Evolutionary conservation across 2,797 vertebrate genomes (phyloP).

Genomic region (Masticophis lateralis): DNA sequence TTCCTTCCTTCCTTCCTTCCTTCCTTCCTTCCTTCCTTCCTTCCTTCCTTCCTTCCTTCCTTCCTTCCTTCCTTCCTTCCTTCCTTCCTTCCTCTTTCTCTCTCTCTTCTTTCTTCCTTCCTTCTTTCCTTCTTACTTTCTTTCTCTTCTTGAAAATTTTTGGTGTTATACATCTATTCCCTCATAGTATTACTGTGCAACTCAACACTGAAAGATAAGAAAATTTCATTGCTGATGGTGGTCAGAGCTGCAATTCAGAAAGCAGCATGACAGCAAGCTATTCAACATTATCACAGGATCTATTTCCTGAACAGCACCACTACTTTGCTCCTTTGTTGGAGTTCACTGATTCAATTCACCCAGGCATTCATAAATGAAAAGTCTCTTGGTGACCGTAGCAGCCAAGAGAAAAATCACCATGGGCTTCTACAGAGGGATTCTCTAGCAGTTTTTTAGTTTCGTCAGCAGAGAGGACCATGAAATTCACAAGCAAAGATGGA

Average conservation of each 20-base stretch:
- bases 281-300: neutral
- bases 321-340: neutral
- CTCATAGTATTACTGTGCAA: neutral
- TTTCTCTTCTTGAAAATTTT: neutral
- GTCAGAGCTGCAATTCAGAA: constrained; percentile 7
- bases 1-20: neutral
- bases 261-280: neutral
- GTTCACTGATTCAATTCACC: neutral
- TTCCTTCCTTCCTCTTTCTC: neutral
- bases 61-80: neutral
- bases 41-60: neutral
- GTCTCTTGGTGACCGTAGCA: neutral
- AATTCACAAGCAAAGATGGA: neutral
- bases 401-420: neutral
- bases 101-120: no score
- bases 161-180: neutral
- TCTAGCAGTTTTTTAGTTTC: neutral
- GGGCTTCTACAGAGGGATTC: neutral
- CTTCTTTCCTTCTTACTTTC: neutral
- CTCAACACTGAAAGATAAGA: neutral
- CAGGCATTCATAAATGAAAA: neutral
- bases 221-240: neutral
- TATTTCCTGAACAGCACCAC: neutral
- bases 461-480: neutral
- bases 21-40: neutral